These are phyloP conservation scores for Rhinoptilus africanus DNA, from an alignment of 2,113 vertebrate genomes.

Conservation along the genomic window DNA sequence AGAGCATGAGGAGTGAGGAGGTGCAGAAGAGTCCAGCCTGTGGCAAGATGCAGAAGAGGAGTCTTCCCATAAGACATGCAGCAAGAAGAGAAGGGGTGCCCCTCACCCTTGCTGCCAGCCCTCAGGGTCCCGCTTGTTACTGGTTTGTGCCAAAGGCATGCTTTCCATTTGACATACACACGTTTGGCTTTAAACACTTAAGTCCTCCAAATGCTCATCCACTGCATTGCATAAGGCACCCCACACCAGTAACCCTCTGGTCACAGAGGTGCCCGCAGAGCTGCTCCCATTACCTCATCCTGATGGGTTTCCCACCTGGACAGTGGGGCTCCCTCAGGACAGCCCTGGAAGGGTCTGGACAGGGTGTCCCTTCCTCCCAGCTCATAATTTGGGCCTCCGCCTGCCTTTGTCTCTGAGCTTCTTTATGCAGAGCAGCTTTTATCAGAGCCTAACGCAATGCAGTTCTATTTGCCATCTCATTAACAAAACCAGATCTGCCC, in stretches of 20 bases:
- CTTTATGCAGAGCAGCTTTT: neutral
- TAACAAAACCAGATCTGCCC: neutral
- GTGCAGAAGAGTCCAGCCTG: neutral
- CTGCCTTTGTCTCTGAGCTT: neutral
- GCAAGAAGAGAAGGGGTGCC: neutral
- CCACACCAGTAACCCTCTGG: neutral
- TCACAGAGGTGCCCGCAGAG: neutral
- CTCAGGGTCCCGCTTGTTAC: neutral
- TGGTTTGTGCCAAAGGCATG: rapidly evolving
- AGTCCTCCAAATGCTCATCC: neutral
- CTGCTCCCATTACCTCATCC: neutral
- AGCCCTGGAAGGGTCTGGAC: neutral
- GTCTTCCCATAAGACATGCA: neutral
- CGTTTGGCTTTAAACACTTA: neutral
- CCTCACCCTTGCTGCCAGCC: neutral
- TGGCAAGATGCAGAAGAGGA: neutral
- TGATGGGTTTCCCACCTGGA: neutral
- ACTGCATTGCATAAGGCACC: neutral
- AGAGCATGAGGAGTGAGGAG: neutral
- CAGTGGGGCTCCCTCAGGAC: neutral
- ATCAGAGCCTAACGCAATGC: rapidly evolving
- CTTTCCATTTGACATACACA: neutral
- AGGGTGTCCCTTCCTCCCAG: neutral
- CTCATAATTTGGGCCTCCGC: rapidly evolving
- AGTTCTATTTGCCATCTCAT: neutral